Evolutionary conservation across 2,888 invertebrate genomes (phyloP).

Genomic region (Agonopterix alstromeriana): DNA sequence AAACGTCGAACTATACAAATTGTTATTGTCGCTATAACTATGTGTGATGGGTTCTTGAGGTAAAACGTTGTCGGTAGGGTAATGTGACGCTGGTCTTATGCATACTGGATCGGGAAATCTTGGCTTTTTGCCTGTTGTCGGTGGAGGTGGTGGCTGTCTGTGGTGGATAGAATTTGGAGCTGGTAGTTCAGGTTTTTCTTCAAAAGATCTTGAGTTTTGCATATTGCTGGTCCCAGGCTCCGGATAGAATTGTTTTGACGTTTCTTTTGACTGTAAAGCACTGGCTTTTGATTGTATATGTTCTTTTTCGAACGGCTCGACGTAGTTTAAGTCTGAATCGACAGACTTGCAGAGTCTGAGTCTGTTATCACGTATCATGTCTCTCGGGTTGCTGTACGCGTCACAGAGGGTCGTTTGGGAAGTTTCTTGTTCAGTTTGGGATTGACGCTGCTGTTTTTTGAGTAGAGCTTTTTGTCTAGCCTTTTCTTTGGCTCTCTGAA

Average conservation of each 20-base stretch:
- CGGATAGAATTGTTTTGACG: slow-evolving; percentile 57
- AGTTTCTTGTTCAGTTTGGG: slow-evolving; percentile 12
- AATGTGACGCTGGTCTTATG: slow-evolving; percentile 66
- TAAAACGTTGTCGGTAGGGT: slow-evolving; percentile 45
- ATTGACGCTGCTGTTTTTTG: slow-evolving; percentile 61
- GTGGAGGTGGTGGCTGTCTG: slow-evolving; percentile 61
- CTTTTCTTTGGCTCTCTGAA: slow-evolving; percentile 66
- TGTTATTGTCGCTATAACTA: slow-evolving; percentile 65
- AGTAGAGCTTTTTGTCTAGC: slow-evolving; percentile 63
- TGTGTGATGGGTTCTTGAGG: slow-evolving; percentile 31
- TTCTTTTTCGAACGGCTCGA: slow-evolving; percentile 70
- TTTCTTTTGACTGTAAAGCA: slow-evolving; percentile 60
- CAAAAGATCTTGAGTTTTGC: slow-evolving; percentile 46
- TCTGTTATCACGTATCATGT: slow-evolving; percentile 56
- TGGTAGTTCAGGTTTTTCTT: slow-evolving; percentile 30
- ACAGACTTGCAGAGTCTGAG: slow-evolving; percentile 65
- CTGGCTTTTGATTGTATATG: slow-evolving; percentile 66
- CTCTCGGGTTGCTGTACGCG: slow-evolving; percentile 66
- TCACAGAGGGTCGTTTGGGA: slow-evolving; percentile 54
- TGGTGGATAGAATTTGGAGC: slow-evolving; percentile 37
- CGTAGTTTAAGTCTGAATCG: slow-evolving; percentile 67
- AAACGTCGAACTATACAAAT: slow-evolving; percentile 55
- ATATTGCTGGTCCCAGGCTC: slow-evolving; percentile 31
- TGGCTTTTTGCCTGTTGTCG: slow-evolving; percentile 57
- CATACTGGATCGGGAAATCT: slow-evolving; percentile 67